These are phyloP conservation scores for Octopus bimaculoides DNA, from an alignment of 1,140 invertebrate species.

Conservation along the genomic window DNA sequence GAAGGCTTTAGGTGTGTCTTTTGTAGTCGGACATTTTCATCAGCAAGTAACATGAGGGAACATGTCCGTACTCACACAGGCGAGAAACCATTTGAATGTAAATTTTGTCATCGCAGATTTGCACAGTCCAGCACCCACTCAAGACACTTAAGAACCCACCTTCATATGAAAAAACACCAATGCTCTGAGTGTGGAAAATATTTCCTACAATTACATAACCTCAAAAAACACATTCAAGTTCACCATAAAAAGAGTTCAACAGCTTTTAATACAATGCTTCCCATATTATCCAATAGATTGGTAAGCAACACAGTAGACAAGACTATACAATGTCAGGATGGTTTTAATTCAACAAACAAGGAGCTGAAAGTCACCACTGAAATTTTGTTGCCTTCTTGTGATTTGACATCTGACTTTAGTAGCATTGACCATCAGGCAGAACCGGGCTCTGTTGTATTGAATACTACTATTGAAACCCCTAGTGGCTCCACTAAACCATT, in stretches of 20 bases:
- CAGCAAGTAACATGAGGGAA: background rate
- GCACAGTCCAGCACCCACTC: slow-evolving; percentile 2
- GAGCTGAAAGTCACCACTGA: too few relatives aligned
- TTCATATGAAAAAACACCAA: background rate
- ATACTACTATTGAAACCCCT: too few relatives aligned
- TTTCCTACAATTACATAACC: background rate
- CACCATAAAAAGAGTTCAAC: background rate
- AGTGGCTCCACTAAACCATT: too few relatives aligned
- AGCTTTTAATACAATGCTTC: too few relatives aligned
- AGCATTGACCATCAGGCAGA: too few relatives aligned
- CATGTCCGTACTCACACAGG: background rate
- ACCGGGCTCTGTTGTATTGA: too few relatives aligned
- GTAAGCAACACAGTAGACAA: too few relatives aligned
- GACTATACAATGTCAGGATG: too few relatives aligned
- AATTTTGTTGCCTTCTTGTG: too few relatives aligned
- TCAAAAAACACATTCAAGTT: background rate
- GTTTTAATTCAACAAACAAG: too few relatives aligned
- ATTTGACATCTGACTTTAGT: too few relatives aligned
- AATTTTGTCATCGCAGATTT: background rate
- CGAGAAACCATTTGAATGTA: background rate
- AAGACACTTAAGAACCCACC: background rate
- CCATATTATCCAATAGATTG: too few relatives aligned
- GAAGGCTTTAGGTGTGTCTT: background rate
- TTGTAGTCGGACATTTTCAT: background rate
- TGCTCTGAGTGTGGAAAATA: background rate